Conservation (phyloP, 2,113 vertebrate species). For the Circaetus cinerascens region DNA sequence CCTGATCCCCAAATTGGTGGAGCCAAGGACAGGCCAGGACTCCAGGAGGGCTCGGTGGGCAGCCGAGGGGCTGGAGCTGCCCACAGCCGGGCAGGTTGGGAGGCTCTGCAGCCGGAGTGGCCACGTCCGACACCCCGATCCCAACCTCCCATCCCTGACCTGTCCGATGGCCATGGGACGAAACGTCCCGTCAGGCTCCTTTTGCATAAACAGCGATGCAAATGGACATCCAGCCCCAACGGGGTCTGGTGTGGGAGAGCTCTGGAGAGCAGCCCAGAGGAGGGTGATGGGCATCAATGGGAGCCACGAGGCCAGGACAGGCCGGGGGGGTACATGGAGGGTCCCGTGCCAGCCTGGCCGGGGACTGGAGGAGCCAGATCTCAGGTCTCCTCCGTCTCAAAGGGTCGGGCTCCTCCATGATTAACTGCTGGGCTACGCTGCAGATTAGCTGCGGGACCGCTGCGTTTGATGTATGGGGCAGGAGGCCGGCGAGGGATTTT, state of each 20-base stretch:
- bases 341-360: accelerated
- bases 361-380: neutral
- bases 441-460: neutral
- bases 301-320: neutral
- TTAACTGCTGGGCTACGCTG: neutral
- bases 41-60: neutral
- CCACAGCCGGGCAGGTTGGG: accelerated
- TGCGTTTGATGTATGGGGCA: slow-evolving; percentile 47
- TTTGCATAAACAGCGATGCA: accelerated
- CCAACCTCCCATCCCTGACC: accelerated
- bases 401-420: neutral
- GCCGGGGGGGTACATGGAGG: neutral
- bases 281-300: neutral
- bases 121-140: accelerated
- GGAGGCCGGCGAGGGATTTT: slow-evolving; percentile 60
- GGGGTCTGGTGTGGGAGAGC: accelerated
- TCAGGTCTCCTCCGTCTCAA: neutral
- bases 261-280: neutral
- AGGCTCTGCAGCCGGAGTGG: neutral
- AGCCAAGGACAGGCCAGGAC: neutral
- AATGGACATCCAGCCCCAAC: accelerated
- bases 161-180: accelerated
- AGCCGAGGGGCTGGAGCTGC: neutral
- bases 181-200: accelerated
- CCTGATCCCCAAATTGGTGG: neutral